Evolutionary conservation across 2,797 vertebrate genomes (phyloP).

Genomic region (Coregonus suidteri): DNA sequence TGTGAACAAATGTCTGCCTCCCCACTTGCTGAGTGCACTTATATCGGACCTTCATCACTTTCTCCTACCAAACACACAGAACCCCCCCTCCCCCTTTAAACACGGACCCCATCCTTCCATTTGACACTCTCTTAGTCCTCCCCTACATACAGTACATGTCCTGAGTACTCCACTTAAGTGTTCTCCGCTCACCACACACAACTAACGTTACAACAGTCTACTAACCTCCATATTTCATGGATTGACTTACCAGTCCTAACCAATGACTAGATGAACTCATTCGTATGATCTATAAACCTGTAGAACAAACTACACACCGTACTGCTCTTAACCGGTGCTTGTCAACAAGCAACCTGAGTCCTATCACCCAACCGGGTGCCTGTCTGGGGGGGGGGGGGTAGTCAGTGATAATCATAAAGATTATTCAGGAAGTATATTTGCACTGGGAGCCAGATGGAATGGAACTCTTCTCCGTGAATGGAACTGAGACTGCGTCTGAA

Average conservation of each 20-base stretch:
- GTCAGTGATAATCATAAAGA: slow-evolving; percentile 33
- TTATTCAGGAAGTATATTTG: slow-evolving; percentile 20
- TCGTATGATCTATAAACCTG: slow-evolving; percentile 23
- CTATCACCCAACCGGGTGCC: slow-evolving; percentile 48
- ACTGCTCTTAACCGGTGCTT: slow-evolving; percentile 46
- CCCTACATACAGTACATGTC: background rate
- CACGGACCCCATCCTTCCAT: slow-evolving; percentile 4
- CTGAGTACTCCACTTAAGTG: background rate
- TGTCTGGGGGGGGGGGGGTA: slow-evolving; percentile 58
- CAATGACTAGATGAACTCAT: slow-evolving; percentile 33
- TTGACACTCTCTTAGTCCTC: background rate
- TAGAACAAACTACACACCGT: slow-evolving; percentile 28
- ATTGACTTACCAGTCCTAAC: slow-evolving; percentile 20
- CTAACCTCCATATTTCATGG: slow-evolving; percentile 3
- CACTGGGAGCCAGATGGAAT: slow-evolving; percentile 2
- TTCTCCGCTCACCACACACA: background rate
- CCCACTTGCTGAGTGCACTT: slow-evolving; percentile 73
- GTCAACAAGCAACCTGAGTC: slow-evolving; percentile 36
- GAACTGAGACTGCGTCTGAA: slow-evolving; percentile 22
- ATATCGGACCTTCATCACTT: slow-evolving; percentile 71
- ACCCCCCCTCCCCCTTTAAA: slow-evolving; percentile 31
- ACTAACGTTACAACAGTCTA: background rate
- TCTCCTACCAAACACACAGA: slow-evolving; percentile 49
- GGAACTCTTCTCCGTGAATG: slow-evolving; percentile 22
- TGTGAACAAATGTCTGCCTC: slow-evolving; percentile 26